Percentiles rank a stretch among this genome's conserved stretches.
Conservation (phyloP, 1,140 invertebrate species). For the Pinna nobilis region DNA sequence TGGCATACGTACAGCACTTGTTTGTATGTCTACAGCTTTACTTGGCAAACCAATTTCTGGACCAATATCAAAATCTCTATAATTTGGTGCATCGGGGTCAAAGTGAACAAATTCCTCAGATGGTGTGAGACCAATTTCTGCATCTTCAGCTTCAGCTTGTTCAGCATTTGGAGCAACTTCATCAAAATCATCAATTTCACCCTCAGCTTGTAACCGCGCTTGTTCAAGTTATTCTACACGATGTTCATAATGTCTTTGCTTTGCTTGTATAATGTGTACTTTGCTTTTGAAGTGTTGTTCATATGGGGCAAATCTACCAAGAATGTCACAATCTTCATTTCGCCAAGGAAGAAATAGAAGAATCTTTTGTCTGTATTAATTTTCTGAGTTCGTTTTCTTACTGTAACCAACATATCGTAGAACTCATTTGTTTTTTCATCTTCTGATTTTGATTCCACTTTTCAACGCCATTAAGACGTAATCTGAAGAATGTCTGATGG, state of each 20-base stretch:
- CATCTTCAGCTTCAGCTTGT: constrained; percentile 11
- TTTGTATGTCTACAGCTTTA: constrained; percentile 19
- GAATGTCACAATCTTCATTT: constrained; percentile 22
- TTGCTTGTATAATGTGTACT: neutral
- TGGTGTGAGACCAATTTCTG: constrained; percentile 4
- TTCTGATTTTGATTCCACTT: constrained; percentile 32
- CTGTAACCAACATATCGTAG: constrained; percentile 31
- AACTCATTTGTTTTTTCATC: constrained; percentile 12
- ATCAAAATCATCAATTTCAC: constrained; percentile 10
- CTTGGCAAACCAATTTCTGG: constrained; percentile 12
- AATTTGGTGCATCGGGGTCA: constrained; percentile 20
- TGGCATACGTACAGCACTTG: constrained; percentile 8
- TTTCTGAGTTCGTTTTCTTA: constrained; percentile 22
- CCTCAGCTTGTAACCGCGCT: constrained; percentile 20
- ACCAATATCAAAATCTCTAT: constrained; percentile 31
- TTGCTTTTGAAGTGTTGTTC: constrained; percentile 8
- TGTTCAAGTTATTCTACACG: constrained; percentile 15
- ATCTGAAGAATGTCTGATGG: too few relatives aligned
- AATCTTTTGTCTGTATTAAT: constrained; percentile 24
- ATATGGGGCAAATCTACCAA: neutral
- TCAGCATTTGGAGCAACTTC: constrained; percentile 26
- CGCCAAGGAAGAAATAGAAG: constrained; percentile 28
- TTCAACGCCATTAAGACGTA: constrained; percentile 21
- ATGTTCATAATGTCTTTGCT: constrained; percentile 19
- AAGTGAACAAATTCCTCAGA: constrained; percentile 31